These are phyloP conservation scores for pig (Sus scrofa) DNA, from an alignment of 2,113 vertebrate genomes.

Conservation along the genomic window T2T-Sscrofa CM000819.6:120838501-120839000, in stretches of 20 bases:
- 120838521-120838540: neutral
- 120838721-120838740: slow-evolving; percentile 55
- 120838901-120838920: neutral
- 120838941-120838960: neutral
- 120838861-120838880: neutral
- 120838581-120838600: slow-evolving; percentile 45
- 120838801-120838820: slow-evolving; percentile 77
- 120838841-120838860: neutral
- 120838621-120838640: neutral
- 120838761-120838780: slow-evolving; percentile 68
- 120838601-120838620: neutral
- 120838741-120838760: slow-evolving; percentile 70
- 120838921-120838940: neutral
- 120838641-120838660: neutral
- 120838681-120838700: slow-evolving; percentile 71
- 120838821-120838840: slow-evolving; percentile 56
- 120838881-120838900: neutral
- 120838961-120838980: neutral
- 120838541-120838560: slow-evolving; percentile 17
- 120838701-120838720: slow-evolving; percentile 74
- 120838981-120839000: neutral
- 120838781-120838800: slow-evolving; percentile 72
- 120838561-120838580: slow-evolving; percentile 71
- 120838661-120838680: neutral
- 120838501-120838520: neutral